phyloP scores from a whole-genome alignment of 2,797 vertebrate genomes.

The Staurois parvus region DNA sequence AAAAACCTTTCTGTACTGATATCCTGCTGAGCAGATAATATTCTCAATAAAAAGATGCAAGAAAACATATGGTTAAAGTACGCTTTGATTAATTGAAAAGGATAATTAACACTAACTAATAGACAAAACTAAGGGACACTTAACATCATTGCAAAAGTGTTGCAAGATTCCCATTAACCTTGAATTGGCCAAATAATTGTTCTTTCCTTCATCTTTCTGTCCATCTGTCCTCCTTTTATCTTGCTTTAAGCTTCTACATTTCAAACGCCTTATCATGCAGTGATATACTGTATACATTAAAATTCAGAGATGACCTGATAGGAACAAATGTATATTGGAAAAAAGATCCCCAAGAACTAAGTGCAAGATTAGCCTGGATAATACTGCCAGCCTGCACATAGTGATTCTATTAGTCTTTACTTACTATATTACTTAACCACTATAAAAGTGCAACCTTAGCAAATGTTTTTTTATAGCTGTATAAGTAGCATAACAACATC shows the following conservation, averaged over 20 bases:
- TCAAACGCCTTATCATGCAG: conserved; percentile 23
- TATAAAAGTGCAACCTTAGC: not conserved
- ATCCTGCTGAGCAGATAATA: conserved; percentile 3
- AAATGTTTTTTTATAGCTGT: not conserved
- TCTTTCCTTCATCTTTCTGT: conserved; percentile 17
- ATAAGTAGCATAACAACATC: not conserved
- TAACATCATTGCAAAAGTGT: conserved; percentile 18
- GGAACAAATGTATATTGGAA: conserved; percentile 39
- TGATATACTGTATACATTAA: conserved; percentile 45
- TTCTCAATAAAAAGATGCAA: conserved; percentile 36
- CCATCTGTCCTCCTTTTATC: conserved; percentile 39
- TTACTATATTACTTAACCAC: conserved; percentile 16
- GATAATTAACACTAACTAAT: not conserved
- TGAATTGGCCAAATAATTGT: conserved; percentile 38
- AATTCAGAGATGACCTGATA: conserved; percentile 30
- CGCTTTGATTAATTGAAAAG: not conserved
- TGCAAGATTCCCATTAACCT: conserved; percentile 42
- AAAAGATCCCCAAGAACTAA: conserved; percentile 11
- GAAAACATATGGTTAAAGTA: conserved; percentile 29
- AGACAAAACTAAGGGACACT: not conserved
- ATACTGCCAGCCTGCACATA: conserved; percentile 6
- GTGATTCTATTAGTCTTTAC: conserved; percentile 27
- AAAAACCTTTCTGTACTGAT: conserved; percentile 2
- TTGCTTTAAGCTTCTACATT: conserved; percentile 25
- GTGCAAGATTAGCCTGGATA: conserved; percentile 23